Conservation (phyloP, 2,888 invertebrate genomes). For the Aporophyla nigra region DNA sequence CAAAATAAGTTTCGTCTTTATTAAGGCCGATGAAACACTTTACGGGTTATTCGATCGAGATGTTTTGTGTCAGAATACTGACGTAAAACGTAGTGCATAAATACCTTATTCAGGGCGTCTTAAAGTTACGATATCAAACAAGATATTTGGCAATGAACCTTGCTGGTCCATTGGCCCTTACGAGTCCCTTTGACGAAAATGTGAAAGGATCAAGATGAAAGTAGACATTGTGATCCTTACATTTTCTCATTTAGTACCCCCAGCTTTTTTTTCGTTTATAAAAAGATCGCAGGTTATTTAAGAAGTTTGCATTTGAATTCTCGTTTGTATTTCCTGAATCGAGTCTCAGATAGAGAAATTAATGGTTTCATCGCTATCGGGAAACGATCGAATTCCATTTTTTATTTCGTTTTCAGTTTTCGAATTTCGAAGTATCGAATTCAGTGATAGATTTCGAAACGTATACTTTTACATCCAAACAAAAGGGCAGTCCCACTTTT, state of each 20-base stretch:
- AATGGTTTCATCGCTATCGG: slow-evolving; percentile 39
- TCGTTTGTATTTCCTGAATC: slow-evolving; percentile 25
- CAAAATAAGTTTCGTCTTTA: slow-evolving; percentile 30
- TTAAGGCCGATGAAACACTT: slow-evolving; percentile 12
- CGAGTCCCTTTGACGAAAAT: slow-evolving; percentile 22
- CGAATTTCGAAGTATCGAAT: background rate
- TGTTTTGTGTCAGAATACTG: background rate
- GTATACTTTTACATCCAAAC: background rate
- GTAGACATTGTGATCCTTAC: slow-evolving; percentile 21
- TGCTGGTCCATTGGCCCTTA: slow-evolving; percentile 1
- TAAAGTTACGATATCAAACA: background rate
- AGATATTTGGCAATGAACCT: slow-evolving; percentile 11
- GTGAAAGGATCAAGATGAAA: slow-evolving; percentile 20
- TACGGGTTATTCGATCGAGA: slow-evolving; percentile 4
- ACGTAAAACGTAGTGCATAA: background rate
- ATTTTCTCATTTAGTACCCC: slow-evolving; percentile 24
- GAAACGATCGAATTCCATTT: slow-evolving; percentile 24
- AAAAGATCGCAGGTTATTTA: slow-evolving; percentile 10
- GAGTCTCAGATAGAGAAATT: slow-evolving; percentile 37
- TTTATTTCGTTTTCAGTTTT: slow-evolving; percentile 1
- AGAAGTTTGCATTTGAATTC: slow-evolving; percentile 31
- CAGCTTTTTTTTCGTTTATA: background rate
- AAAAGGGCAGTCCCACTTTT: background rate
- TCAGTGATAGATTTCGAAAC: background rate
- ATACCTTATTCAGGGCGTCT: background rate